A percentile compares a stretch with the other conserved stretches of the same genome.
phyloP scores from a whole-genome alignment of 2,797 vertebrate species.

The Phaenicophaeus curvirostris region DNA sequence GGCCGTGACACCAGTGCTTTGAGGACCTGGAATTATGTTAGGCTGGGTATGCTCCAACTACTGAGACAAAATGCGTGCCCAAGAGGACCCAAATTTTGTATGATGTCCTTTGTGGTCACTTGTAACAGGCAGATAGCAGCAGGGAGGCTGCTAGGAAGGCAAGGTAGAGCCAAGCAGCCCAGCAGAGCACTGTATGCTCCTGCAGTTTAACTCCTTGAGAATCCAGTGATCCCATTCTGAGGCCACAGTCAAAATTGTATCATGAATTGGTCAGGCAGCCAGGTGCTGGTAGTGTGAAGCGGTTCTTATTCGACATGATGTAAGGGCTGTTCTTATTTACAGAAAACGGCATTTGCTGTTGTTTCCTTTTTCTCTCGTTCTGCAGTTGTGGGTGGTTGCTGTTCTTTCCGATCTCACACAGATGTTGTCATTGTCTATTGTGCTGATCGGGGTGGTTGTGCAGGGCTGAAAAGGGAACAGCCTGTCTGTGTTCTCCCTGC shows the following conservation, averaged over 20 bases:
- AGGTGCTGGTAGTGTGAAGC: constrained; percentile 7
- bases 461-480: constrained; percentile 34
- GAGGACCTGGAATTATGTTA: not conserved
- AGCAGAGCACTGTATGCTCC: not conserved
- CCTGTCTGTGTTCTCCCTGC: not conserved
- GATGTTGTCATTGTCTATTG: constrained; percentile 60
- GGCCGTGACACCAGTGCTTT: not conserved
- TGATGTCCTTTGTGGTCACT: not conserved
- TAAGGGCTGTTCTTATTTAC: constrained; percentile 19
- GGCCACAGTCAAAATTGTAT: not conserved
- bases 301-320: not conserved
- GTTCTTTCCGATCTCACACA: constrained; percentile 30
- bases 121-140: not conserved
- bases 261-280: not conserved
- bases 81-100: not conserved
- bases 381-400: constrained; percentile 31
- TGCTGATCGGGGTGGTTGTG: constrained; percentile 21
- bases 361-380: not conserved
- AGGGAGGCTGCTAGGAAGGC: not conserved
- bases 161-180: not conserved
- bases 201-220: not conserved
- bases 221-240: not conserved
- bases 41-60: not conserved
- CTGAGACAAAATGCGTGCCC: not conserved
- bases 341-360: constrained; percentile 30